phyloP scores from a whole-genome alignment of 1,140 invertebrate genomes.

The Achroia grisella region DNA sequence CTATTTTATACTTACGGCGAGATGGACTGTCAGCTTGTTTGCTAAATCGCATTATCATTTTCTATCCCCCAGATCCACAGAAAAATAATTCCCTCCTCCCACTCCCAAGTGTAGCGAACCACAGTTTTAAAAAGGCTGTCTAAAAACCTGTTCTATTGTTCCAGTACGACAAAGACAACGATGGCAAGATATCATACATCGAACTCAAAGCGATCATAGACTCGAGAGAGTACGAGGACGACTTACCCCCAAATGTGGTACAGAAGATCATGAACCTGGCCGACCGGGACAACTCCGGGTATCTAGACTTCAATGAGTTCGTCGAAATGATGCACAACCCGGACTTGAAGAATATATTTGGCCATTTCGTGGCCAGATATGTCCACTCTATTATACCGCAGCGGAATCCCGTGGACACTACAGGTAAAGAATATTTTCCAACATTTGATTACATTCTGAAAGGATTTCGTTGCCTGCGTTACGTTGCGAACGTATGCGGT shows the following conservation, averaged over 20 bases:
- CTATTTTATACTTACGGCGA: no score
- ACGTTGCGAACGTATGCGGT: no score
- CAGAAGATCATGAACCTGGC: slow-evolving; percentile 80
- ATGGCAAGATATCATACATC: slow-evolving; percentile 81
- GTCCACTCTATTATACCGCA: slow-evolving; percentile 72
- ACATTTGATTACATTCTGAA: no score
- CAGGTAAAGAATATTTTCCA: slow-evolving; percentile 43
- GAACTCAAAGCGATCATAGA: slow-evolving; percentile 81
- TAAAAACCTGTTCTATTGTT: no score
- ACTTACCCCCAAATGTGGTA: slow-evolving; percentile 82
- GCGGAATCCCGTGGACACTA: slow-evolving; percentile 57
- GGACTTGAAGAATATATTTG: slow-evolving; percentile 76
- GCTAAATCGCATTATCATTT: no score
- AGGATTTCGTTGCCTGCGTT: no score
- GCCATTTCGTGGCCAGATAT: slow-evolving; percentile 74
- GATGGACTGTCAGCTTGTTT: no score
- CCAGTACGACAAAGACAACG: slow-evolving; percentile 83
- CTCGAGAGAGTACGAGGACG: slow-evolving; percentile 77
- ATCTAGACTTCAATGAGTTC: slow-evolving; percentile 86
- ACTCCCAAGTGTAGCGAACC: no score
- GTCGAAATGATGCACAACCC: slow-evolving; percentile 82
- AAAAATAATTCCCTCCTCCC: no score
- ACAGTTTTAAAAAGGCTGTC: no score
- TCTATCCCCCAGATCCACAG: no score
- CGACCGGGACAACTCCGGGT: slow-evolving; percentile 83